Evolutionary conservation across 2,113 vertebrate genomes (phyloP).

Genomic region (Antechinus flavipes): DNA sequence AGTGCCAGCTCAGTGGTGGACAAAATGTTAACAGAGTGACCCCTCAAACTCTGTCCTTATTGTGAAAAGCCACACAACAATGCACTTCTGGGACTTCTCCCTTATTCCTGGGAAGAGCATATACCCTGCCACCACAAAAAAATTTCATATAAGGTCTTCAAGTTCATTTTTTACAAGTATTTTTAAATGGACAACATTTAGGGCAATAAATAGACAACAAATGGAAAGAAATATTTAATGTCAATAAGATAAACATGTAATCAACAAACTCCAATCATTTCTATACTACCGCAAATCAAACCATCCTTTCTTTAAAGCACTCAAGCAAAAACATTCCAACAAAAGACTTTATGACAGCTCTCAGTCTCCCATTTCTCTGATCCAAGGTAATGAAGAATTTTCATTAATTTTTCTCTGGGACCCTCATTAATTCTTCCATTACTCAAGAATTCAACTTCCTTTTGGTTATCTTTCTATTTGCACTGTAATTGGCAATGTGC

Average conservation of each 20-base stretch:
- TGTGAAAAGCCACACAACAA: slow-evolving; percentile 47
- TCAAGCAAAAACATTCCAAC: not conserved
- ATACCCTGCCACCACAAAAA: not conserved
- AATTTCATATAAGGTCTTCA: not conserved
- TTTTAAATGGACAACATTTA: not conserved
- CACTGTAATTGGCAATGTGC: not conserved
- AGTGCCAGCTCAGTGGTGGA: not conserved
- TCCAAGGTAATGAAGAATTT: not conserved
- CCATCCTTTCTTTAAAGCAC: not conserved
- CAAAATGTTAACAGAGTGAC: slow-evolving; percentile 41
- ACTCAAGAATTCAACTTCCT: not conserved
- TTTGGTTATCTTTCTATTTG: not conserved
- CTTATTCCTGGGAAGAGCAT: slow-evolving; percentile 2
- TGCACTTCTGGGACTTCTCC: not conserved
- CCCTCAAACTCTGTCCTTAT: slow-evolving; percentile 49
- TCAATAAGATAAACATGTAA: not conserved
- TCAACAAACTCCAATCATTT: not conserved
- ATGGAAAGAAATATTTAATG: not conserved
- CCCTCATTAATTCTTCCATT: not conserved
- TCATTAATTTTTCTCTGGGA: not conserved
- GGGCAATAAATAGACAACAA: not conserved
- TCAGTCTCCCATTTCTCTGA: not conserved
- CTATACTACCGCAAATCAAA: not conserved
- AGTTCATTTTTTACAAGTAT: not conserved
- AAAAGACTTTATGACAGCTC: not conserved